Evolutionary conservation across 1,140 invertebrate genomes (phyloP).

Genomic region (Brachystomella parvula): DNA sequence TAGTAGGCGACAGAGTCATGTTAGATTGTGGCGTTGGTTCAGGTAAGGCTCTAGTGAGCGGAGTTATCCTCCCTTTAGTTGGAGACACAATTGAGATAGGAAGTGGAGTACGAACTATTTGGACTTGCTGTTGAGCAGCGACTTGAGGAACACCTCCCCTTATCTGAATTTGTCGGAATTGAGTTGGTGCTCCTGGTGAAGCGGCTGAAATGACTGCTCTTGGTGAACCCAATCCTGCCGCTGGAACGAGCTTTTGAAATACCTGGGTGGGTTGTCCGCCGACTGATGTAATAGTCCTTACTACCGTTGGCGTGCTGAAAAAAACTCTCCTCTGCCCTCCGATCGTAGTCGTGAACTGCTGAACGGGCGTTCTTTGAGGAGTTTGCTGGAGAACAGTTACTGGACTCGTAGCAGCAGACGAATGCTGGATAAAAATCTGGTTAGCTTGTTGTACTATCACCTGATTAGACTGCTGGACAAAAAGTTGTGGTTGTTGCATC

Average conservation of each 20-base stretch:
- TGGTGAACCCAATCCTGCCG: background rate
- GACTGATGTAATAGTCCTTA: background rate
- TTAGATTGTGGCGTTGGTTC: slow-evolving; percentile 17
- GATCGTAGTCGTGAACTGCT: background rate
- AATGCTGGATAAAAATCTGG: too few relatives aligned
- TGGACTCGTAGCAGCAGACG: background rate
- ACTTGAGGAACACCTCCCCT: background rate
- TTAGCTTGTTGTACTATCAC: background rate
- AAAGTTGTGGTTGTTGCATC: background rate
- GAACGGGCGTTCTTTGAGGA: too few relatives aligned
- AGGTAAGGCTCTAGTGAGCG: background rate
- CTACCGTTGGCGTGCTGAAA: background rate
- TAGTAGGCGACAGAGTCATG: slow-evolving; percentile 4
- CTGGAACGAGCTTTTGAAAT: background rate
- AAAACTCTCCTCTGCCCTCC: background rate
- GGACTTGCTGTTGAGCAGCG: background rate
- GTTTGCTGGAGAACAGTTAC: background rate
- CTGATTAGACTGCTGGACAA: background rate
- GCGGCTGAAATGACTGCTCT: background rate
- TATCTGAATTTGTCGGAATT: background rate
- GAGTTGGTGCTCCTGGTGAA: background rate
- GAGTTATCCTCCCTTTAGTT: slow-evolving; percentile 10
- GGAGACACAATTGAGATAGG: slow-evolving; percentile 33
- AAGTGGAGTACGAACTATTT: background rate
- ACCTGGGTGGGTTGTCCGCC: background rate